Evolutionary conservation across 2,888 invertebrate genomes (phyloP), one percentile per base, ranked within the genome.

Genomic region (Brenthis hecate): DNA sequence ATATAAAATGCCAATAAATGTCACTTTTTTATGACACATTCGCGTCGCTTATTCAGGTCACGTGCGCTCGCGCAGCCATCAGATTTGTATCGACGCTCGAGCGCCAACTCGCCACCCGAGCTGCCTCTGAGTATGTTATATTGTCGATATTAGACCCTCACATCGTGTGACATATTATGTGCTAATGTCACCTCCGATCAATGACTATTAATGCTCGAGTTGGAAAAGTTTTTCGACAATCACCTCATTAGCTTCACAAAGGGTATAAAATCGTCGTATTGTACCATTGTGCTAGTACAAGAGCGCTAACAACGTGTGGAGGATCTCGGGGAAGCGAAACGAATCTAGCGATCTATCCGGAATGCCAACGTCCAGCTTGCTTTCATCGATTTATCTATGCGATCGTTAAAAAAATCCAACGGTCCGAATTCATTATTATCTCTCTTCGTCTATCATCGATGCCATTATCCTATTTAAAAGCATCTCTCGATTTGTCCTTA

Each of bases 391-490:
- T 81, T 82, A 84, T 84, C 82, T 81, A 81, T 80, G 78, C 81
- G 81, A 83, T 80, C 77, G 78, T 81, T 77, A 76, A 84, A 91
- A 92, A 89, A 89, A 85, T 81, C 78, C 82, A 85, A 85, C 85
- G 87, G 88, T 85, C 85, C 87, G 80, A 84, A 87, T 87, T 91
- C 89, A 87, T 91, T 89, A 91, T 91, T 90, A 90, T 90, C 91
- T 91, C 88, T 89, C 89, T 89, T 85, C 86, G 84, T 82, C 89
- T 88, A 90, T 92, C 91, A 90, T 89, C 87, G 90, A 91, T 91
- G 89, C 92, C 87, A 92, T 92, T 92, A 92, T 92, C 87, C 91
- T 89, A 89, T 90, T 91, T 92, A 91, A 91, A 92, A 88, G 90
- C 88, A 86, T 91, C 87, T 90, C 87, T 91, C 87, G 90, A 92